These are phyloP conservation scores for Neomicropteryx cornuta DNA, from an alignment of 1,140 invertebrate genomes.

Conservation along the genomic window DNA sequence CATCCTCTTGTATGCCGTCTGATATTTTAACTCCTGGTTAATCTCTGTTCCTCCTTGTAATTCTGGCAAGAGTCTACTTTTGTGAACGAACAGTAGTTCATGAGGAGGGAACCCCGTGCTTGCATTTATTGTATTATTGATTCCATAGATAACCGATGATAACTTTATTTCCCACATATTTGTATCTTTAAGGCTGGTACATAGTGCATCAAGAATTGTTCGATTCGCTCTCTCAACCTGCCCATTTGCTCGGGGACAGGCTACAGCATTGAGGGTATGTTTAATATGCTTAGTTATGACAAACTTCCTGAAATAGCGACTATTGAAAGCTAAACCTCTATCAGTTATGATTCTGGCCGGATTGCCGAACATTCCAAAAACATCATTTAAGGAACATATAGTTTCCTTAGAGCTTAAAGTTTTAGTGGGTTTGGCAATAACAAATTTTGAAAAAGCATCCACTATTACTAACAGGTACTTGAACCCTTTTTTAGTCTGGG, in stretches of 20 bases:
- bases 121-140: constrained; percentile 5
- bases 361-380: constrained; percentile 4
- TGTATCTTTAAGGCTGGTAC: background rate
- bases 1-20: background rate
- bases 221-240: constrained; percentile 6
- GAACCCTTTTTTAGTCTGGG: constrained; percentile 11
- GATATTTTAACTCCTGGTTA: background rate
- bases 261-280: constrained; percentile 4
- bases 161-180: constrained; percentile 3
- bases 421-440: constrained; percentile 14
- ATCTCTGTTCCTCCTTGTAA: background rate
- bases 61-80: background rate
- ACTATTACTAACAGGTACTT: constrained; percentile 19
- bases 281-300: constrained; percentile 2
- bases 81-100: constrained; percentile 5
- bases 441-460: constrained; percentile 24
- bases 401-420: constrained; percentile 9
- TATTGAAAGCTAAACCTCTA: constrained; percentile 5
- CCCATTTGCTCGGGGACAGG: constrained; percentile 7
- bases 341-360: constrained; percentile 2
- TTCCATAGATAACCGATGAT: constrained; percentile 1
- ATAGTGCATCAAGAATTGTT: constrained; percentile 12
- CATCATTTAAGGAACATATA: constrained; percentile 1
- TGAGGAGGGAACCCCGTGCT: constrained; percentile 2
- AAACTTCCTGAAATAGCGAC: constrained; percentile 5